These are phyloP conservation scores for Aphelenchoides avenae DNA, from an alignment of 1,140 invertebrate species.

Conservation along the genomic window DNA sequence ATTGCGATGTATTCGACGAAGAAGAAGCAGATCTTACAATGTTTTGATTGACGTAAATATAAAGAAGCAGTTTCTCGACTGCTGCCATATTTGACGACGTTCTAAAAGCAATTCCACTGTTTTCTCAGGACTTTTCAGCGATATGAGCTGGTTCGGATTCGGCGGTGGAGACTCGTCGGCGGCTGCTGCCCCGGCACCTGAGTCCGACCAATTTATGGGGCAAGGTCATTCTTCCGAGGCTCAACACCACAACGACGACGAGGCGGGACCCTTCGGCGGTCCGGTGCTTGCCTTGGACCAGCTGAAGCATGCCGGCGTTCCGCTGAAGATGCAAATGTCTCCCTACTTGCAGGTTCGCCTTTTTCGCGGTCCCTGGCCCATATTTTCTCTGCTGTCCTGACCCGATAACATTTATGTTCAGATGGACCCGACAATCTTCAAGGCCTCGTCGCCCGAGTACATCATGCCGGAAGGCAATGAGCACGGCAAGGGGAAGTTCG, in stretches of 20 bases:
- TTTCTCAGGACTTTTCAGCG: too few species aligned
- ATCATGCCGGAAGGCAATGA: slow-evolving; percentile 50
- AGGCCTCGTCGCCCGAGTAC: slow-evolving; percentile 37
- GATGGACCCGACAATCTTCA: slow-evolving; percentile 49
- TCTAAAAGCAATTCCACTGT: too few species aligned
- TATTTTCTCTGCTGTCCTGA: not conserved
- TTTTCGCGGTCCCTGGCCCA: slow-evolving; percentile 20
- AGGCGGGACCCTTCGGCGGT: not conserved
- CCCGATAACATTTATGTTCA: slow-evolving; percentile 5
- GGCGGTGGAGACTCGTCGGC: too few species aligned
- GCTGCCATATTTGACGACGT: too few species aligned
- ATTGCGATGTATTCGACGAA: too few species aligned
- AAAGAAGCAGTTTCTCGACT: too few species aligned
- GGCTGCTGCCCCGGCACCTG: too few species aligned
- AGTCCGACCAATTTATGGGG: too few species aligned
- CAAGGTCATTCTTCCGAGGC: not conserved
- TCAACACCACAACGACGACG: not conserved
- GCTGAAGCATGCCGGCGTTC: slow-evolving; percentile 40
- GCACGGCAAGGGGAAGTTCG: slow-evolving; percentile 42
- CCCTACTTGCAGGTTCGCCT: slow-evolving; percentile 50
- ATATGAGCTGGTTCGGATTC: too few species aligned
- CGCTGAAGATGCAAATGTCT: slow-evolving; percentile 39
- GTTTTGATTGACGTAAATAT: too few species aligned
- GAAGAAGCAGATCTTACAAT: too few species aligned
- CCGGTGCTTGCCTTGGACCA: slow-evolving; percentile 33